Evolutionary conservation across 2,113 vertebrate genomes (phyloP).

Genomic region (Thunnus maccoyii): DNA sequence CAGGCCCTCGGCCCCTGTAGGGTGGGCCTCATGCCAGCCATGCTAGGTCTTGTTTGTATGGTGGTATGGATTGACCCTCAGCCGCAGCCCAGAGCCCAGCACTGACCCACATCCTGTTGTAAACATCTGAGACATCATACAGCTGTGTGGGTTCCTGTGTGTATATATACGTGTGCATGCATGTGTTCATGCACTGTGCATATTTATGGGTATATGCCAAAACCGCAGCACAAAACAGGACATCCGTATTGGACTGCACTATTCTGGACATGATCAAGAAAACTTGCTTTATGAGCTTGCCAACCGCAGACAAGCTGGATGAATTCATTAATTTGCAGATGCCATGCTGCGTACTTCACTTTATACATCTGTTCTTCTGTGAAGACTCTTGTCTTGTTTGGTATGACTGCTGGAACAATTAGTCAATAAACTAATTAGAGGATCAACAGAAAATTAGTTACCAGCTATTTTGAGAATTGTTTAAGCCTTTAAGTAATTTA

Average conservation of each 20-base stretch:
- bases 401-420: neutral
- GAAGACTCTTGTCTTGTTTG: slow-evolving; percentile 7
- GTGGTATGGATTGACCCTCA: slow-evolving; percentile 62
- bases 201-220: slow-evolving; percentile 41
- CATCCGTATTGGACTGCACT: slow-evolving; percentile 19
- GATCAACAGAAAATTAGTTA: neutral
- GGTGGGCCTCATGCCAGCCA: slow-evolving; percentile 73
- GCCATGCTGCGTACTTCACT: slow-evolving; percentile 17
- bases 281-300: slow-evolving; percentile 51
- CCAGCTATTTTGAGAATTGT: neutral
- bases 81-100: slow-evolving; percentile 42
- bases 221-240: slow-evolving; percentile 45
- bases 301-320: slow-evolving; percentile 34
- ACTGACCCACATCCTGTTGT: slow-evolving; percentile 71
- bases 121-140: slow-evolving; percentile 77
- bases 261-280: slow-evolving; percentile 57
- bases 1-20: slow-evolving; percentile 64
- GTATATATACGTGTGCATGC: slow-evolving; percentile 34
- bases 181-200: slow-evolving; percentile 31
- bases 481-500: neutral
- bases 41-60: slow-evolving; percentile 67
- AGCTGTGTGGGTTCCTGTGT: slow-evolving; percentile 69
- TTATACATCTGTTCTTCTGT: slow-evolving; percentile 29
- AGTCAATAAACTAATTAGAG: neutral
- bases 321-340: slow-evolving; percentile 55